Base-by-base conservation (phyloP, 2,113 vertebrate genomes). In the Myanophis thanlyinensis region DNA sequence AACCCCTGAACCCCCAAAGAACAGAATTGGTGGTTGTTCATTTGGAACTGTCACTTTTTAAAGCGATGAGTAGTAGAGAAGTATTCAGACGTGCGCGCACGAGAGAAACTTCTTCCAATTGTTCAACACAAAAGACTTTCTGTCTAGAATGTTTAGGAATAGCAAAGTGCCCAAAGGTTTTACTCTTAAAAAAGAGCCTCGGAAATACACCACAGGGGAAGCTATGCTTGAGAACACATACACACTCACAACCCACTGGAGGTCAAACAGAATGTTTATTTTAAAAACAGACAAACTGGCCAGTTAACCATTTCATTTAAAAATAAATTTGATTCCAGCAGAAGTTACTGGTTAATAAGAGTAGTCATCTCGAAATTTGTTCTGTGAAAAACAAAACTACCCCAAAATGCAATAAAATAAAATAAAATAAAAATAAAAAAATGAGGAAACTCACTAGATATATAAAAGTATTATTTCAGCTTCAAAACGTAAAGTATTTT, bases 261-360 rank as follows among this genome's bases (percentile, higher is more conserved):
- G 94, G 87, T n/a, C 94, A 91, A 94, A 95, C 94, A 95, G 95
- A 87, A 90, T 86, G 91, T 97, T 97, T 96, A 97, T 97, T 97
- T 94, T 93, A 91, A 94, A 44, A 80, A 96, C 92, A 11, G 95
- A 97, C 95, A 96, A 96, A 96, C 25, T 59, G 54, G 23, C 56
- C 8, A 96, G 95, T 80, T 88, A 89, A 95, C 18, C 40, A n/a
- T 23, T 52, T 27, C 30, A 3, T 54, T 91, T 9, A 54, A 53
- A 91, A 96, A 95, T 92, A 92, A 93, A 90, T 85, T 95, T 92
- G 94, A 95, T 95, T 95, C 96, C 95, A 96, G 94, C 96, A 96
- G 94, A 93, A 95, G 94, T 9, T 89, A 22, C 53, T 93, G 91
- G 80, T 91, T 95, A 18, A 94, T 90, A 80, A 92, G 89, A 94